These are phyloP conservation scores for Carposina sasakii DNA, from an alignment of 1,140 invertebrate species.

Conservation along the genomic window DNA sequence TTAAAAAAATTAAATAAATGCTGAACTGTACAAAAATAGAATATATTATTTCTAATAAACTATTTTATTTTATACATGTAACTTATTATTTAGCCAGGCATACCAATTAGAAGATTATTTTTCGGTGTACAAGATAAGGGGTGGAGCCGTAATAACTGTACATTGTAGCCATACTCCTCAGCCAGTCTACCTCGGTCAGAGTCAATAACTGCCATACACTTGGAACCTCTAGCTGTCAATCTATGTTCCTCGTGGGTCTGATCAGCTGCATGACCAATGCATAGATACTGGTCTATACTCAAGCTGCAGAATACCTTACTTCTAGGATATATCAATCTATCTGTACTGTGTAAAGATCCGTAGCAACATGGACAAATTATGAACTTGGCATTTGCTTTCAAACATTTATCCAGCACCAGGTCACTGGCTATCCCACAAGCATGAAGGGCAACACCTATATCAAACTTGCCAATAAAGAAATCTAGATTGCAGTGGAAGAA, in stretches of 20 bases:
- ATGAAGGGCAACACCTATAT: constrained; percentile 91
- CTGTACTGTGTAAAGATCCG: constrained; percentile 84
- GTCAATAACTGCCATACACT: constrained; percentile 92
- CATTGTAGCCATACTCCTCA: constrained; percentile 82
- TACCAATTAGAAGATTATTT: constrained; percentile 92
- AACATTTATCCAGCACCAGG: constrained; percentile 90
- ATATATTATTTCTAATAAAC: constrained; percentile 35
- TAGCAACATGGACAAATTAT: constrained; percentile 96
- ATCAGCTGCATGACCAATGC: constrained; percentile 90
- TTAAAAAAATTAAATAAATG: too few species aligned
- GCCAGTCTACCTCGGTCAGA: constrained; percentile 86
- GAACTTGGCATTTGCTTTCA: constrained; percentile 84
- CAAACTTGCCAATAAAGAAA: constrained; percentile 84
- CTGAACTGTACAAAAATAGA: too few species aligned
- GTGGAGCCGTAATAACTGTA: constrained; percentile 82
- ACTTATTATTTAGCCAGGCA: constrained; percentile 46
- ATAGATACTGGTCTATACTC: constrained; percentile 80
- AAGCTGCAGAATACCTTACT: constrained; percentile 75
- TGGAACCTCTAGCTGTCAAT: constrained; percentile 52
- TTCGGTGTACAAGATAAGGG: constrained; percentile 91
- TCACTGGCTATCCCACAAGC: constrained; percentile 97
- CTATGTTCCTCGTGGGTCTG: constrained; percentile 86
- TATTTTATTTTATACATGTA: constrained; percentile 23
- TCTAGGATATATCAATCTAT: constrained; percentile 83
- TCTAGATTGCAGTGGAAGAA: constrained; percentile 91